Evolutionary conservation across 2,888 invertebrate genomes (phyloP).

Genomic region (Drosophila nr. perissopoda): DNA sequence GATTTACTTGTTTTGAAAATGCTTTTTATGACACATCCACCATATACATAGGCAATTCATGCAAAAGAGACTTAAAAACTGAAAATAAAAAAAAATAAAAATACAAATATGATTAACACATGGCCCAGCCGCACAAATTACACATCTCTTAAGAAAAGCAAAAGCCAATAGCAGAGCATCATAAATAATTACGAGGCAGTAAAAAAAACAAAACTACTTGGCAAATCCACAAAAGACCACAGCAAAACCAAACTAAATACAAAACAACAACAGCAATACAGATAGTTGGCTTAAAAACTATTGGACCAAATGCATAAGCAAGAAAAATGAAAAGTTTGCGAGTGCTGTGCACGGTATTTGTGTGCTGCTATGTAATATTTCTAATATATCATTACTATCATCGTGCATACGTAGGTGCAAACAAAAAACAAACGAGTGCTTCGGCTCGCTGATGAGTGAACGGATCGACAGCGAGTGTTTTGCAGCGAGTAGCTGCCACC

Average conservation of each 20-base stretch:
- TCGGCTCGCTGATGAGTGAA: slow-evolving; percentile 11
- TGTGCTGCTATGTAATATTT: slow-evolving; percentile 77
- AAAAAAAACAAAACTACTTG: slow-evolving; percentile 58
- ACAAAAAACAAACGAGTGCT: slow-evolving; percentile 24
- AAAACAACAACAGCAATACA: slow-evolving; percentile 6
- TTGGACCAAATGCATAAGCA: slow-evolving; percentile 20
- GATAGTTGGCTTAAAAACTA: slow-evolving; percentile 8
- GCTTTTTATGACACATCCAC: slow-evolving; percentile 17
- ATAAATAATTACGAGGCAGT: slow-evolving; percentile 62
- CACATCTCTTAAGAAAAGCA: slow-evolving; percentile 50
- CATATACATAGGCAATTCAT: slow-evolving; percentile 4
- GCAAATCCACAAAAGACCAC: slow-evolving; percentile 49
- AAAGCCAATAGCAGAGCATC: slow-evolving; percentile 36
- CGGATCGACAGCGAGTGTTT: not conserved
- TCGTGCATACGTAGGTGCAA: slow-evolving; percentile 68
- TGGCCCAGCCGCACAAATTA: slow-evolving; percentile 59
- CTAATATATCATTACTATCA: slow-evolving; percentile 79
- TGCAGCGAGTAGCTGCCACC: slow-evolving; percentile 34
- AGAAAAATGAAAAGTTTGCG: slow-evolving; percentile 60
- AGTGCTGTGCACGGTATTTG: slow-evolving; percentile 69
- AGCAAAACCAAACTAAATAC: slow-evolving; percentile 22
- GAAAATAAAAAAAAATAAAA: slow-evolving; percentile 8
- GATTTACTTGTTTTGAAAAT: slow-evolving; percentile 33
- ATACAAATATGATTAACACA: slow-evolving; percentile 55
- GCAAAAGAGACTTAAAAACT: slow-evolving; percentile 2